Base-by-base conservation (phyloP, 2,113 vertebrate genomes). In the Chionomys nivalis region DNA sequence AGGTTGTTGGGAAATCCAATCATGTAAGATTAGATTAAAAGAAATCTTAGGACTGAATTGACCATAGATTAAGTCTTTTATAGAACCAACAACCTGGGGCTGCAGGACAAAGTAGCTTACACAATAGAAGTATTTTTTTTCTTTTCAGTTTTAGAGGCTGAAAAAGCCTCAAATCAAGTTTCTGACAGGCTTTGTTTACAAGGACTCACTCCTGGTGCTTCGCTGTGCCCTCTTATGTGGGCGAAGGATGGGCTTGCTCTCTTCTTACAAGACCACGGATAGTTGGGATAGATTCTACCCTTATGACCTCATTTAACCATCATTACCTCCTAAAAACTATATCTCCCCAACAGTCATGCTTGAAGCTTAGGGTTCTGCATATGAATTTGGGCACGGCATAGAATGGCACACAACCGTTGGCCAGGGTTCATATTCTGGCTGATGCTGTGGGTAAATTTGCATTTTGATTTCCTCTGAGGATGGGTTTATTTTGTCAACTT, bases 381-480 rank as follows among this genome's bases (percentile, higher is more conserved):
- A 61, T 16, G 42, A 81, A 81, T 61, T 9, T 72, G 75, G 31
- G 49, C 10, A 72, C 31, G 33, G 44, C n/a, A 61, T 7, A 72
- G 26, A 81, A 10, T 24, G 55, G 4, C 39, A 39, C 49, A 78
- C 12, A 79, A 49, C 21, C 5, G 3, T 42, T 87, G 76, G 26
- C 21, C 36, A 47, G 31, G 4, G 9, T 72, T 81, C 21, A 65
- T 28, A 77, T 90, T 63, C 24, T 83, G 23, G n/a, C n/a, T 66
- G 10, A 88, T 86, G 23, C 94, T 58, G 24, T 28, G 75, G 87
- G 39, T 88, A 0, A 42, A 58, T 77, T 90, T 85, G 55, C 73
- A 73, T 23, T 81, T 96, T 93, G 31, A 28, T 55, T 94, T 96
- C 75, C 75, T 79, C 16, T 85, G 87, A 94, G 39, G 7, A 70